phyloP scores from a whole-genome alignment of 2,797 vertebrate species.

The Neosalanx taihuensis region DNA sequence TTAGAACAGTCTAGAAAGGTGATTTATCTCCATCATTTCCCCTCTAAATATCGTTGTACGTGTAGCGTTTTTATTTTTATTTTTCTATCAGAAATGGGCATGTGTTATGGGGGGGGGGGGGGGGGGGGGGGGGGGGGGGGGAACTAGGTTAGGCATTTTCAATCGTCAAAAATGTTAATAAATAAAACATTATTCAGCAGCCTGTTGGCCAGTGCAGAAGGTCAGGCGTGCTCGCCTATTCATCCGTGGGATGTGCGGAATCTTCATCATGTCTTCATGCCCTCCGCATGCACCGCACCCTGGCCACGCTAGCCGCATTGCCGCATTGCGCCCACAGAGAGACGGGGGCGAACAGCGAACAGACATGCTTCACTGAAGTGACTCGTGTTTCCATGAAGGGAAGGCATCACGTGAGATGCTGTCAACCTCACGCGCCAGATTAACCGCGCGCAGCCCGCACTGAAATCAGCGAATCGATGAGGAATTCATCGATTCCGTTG shows the following conservation, averaged over 20 bases:
- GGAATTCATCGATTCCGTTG: neutral
- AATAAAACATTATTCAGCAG: neutral
- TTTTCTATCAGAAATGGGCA: neutral
- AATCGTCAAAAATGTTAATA: neutral
- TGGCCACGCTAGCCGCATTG: constrained; percentile 62
- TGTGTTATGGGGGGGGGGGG: neutral
- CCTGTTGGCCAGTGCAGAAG: neutral
- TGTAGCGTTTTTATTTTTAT: neutral
- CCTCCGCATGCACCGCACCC: constrained; percentile 51
- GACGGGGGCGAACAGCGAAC: constrained; percentile 56
- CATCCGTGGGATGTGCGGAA: constrained; percentile 22
- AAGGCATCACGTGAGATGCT: constrained; percentile 39
- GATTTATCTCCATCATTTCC: neutral
- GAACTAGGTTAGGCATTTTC: neutral
- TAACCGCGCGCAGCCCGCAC: neutral
- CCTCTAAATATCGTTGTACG: neutral
- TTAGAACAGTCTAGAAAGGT: neutral
- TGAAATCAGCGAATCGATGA: neutral
- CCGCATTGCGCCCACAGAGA: constrained; percentile 67
- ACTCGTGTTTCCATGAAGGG: constrained; percentile 49
- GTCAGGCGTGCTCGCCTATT: constrained; percentile 12
- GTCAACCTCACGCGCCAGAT: constrained; percentile 27
- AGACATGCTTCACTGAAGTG: constrained; percentile 51
- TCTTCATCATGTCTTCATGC: constrained; percentile 47
- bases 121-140: too few relatives aligned